A percentile compares a stretch with the other conserved stretches of the same genome.
These are phyloP conservation scores for Cyrtorhinus lividipennis DNA, from an alignment of 1,140 invertebrate genomes.

Conservation along the genomic window DNA sequence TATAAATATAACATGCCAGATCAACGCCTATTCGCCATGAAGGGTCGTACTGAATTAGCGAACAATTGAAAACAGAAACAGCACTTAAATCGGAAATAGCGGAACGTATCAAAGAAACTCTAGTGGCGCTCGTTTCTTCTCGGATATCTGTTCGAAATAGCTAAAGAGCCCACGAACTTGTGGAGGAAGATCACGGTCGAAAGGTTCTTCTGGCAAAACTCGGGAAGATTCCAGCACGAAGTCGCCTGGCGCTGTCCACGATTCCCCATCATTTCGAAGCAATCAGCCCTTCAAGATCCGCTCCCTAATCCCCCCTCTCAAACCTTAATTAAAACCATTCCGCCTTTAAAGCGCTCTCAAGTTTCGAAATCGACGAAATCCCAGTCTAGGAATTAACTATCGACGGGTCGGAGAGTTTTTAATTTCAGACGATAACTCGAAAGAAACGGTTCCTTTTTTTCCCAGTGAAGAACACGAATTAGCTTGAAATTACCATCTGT, in stretches of 20 bases:
- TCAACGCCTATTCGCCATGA: too few species aligned
- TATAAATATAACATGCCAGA: too few species aligned
- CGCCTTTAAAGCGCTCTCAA: too few species aligned
- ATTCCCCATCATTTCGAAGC: not conserved
- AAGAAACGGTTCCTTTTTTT: too few species aligned
- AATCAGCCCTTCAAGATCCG: not conserved
- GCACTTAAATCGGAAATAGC: not conserved
- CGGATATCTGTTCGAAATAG: not conserved
- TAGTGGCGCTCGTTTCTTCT: not conserved
- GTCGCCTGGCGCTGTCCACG: not conserved
- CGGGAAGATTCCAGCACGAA: conserved; percentile 1
- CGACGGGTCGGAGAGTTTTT: too few species aligned
- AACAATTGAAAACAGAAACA: too few species aligned
- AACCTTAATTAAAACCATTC: not conserved
- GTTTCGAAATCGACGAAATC: too few species aligned
- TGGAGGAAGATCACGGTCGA: not conserved
- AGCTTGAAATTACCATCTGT: too few species aligned
- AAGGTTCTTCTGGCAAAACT: not conserved
- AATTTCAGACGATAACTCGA: too few species aligned
- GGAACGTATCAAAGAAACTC: not conserved
- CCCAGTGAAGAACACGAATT: too few species aligned
- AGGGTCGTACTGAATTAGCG: too few species aligned
- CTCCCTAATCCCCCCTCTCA: not conserved
- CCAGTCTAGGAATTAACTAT: too few species aligned
- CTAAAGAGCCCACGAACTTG: not conserved